Conservation (phyloP, 2,113 vertebrate genomes). For the Mionectes macconnelli region DNA sequence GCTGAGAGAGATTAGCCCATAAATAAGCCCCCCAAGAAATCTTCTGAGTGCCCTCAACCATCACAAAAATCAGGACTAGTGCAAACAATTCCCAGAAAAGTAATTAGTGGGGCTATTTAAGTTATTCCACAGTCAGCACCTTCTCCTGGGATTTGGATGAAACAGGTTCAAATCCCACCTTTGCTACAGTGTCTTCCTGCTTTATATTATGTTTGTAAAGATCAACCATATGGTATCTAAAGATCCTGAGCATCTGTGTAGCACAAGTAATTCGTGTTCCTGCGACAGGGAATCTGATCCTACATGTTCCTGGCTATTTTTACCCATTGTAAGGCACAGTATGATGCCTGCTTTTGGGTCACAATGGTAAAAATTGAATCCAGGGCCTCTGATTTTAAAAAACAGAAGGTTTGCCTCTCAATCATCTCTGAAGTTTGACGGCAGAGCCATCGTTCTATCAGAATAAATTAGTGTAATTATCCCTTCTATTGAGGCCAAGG, state of each 20-base stretch:
- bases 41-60: background rate
- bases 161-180: background rate
- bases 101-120: constrained; percentile 1
- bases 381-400: background rate
- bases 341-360: background rate
- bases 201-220: background rate
- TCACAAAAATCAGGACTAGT: background rate
- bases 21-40: background rate
- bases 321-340: background rate
- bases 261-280: background rate
- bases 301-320: background rate
- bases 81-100: background rate
- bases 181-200: background rate
- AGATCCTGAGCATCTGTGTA: background rate
- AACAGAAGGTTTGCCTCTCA: background rate
- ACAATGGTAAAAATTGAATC: background rate
- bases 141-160: background rate
- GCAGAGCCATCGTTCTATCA: background rate
- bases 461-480: constrained; percentile 8
- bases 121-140: background rate
- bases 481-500: background rate
- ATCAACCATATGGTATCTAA: background rate
- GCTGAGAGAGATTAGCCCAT: background rate
- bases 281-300: background rate
- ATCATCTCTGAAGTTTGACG: background rate